These are phyloP conservation scores for Turritopsis rubra DNA, from an alignment of 30 jellyfish, hydroid and myxozoan species.

Conservation along the genomic window DNA sequence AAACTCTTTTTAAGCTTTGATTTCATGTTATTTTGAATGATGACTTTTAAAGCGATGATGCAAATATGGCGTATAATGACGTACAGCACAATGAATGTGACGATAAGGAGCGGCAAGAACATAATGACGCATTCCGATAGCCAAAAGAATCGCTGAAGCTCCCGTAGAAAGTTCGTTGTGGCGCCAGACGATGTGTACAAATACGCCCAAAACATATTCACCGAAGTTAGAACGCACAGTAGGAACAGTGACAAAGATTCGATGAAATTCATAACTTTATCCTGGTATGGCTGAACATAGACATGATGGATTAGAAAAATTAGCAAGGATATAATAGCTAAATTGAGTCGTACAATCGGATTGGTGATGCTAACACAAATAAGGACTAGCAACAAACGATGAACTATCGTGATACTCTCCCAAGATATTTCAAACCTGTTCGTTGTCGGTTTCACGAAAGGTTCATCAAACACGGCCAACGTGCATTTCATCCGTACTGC, in stretches of 20 bases:
- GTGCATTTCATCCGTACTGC: background rate
- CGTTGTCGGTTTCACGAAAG: conserved; percentile 6
- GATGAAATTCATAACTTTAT: conserved; percentile 10
- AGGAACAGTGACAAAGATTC: conserved; percentile 25
- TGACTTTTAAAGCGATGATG: background rate
- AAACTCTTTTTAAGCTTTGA: background rate
- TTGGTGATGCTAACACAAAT: background rate
- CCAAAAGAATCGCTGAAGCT: background rate
- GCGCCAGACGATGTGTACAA: background rate
- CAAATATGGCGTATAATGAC: background rate
- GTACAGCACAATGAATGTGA: background rate
- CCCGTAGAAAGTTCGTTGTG: background rate
- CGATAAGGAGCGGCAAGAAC: background rate
- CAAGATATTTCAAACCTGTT: conserved; percentile 6
- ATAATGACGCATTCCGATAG: background rate
- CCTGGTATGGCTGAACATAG: conserved; percentile 35
- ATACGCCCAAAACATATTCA: background rate
- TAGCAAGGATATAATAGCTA: background rate
- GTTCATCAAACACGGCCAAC: conserved; percentile 6
- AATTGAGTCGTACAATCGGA: conserved; percentile 17
- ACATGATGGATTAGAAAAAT: conserved; percentile 37
- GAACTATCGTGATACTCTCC: conserved; percentile 34
- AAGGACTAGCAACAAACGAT: conserved; percentile 18
- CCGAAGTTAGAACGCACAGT: background rate
- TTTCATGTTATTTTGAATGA: background rate